These are phyloP conservation scores for Anabacerthia variegaticeps DNA, from an alignment of 2,797 vertebrate genomes.

Conservation along the genomic window DNA sequence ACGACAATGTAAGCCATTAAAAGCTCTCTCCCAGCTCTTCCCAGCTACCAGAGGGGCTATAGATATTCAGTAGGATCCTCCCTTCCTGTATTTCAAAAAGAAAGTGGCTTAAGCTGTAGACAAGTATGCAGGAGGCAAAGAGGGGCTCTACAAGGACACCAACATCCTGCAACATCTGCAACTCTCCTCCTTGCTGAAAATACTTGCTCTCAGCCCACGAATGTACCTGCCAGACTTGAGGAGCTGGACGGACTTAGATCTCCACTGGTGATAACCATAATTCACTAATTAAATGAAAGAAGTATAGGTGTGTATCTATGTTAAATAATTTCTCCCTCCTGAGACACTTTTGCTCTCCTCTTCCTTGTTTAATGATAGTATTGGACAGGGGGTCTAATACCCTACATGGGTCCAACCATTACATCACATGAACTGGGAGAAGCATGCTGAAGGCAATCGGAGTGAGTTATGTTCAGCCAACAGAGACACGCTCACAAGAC, in stretches of 20 bases:
- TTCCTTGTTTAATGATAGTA: not conserved
- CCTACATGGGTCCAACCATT: rapidly evolving
- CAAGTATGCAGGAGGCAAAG: not conserved
- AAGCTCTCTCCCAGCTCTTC: not conserved
- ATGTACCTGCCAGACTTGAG: not conserved
- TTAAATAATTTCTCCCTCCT: not conserved
- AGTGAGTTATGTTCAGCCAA: not conserved
- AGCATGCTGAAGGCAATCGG: not conserved
- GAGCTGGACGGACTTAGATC: not conserved
- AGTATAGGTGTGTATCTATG: not conserved
- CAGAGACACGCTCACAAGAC: rapidly evolving
- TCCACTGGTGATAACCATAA: not conserved
- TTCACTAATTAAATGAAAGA: not conserved
- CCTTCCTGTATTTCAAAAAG: not conserved
- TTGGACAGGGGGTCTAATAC: not conserved
- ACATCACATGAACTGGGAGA: not conserved
- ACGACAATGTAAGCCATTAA: not conserved
- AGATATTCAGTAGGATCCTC: not conserved
- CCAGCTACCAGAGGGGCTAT: not conserved
- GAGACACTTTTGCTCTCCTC: not conserved
- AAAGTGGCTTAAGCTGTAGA: not conserved
- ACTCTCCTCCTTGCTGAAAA: not conserved
- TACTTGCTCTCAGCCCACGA: not conserved
- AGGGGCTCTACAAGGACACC: not conserved
- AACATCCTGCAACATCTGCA: not conserved